Conservation (phyloP, 2,797 vertebrate genomes). For the Micromesistius poutassou region DNA sequence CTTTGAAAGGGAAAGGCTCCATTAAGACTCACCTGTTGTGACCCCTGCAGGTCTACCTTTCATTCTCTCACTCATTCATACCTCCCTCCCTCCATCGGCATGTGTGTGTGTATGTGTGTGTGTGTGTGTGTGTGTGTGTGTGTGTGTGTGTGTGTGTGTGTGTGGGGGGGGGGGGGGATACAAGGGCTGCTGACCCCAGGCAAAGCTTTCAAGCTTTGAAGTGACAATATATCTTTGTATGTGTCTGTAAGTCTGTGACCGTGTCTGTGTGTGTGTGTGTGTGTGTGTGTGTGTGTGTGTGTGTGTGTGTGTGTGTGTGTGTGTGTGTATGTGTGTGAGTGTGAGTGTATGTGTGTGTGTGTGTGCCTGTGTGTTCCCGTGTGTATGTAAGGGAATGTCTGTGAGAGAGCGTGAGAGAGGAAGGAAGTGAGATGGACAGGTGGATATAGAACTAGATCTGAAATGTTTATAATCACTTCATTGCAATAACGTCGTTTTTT, state of each 20-base stretch:
- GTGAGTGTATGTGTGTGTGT: constrained; percentile 7
- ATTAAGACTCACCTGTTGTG: constrained; percentile 72
- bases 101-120: neutral
- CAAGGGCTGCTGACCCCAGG: constrained; percentile 40
- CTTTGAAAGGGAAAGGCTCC: constrained; percentile 71
- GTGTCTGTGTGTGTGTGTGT: neutral
- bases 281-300: neutral
- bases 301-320: constrained; percentile 13
- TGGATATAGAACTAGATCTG: neutral
- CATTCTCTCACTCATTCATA: constrained; percentile 68
- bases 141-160: neutral
- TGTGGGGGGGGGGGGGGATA: constrained; percentile 22
- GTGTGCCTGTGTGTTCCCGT: constrained; percentile 4
- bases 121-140: too few relatives aligned
- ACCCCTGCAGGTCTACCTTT: constrained; percentile 67
- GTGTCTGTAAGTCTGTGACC: constrained; percentile 28
- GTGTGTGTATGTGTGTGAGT: constrained; percentile 11
- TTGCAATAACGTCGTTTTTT: neutral
- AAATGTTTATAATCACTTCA: neutral
- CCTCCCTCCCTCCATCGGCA: constrained; percentile 30
- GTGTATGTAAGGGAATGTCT: constrained; percentile 8
- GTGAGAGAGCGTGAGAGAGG: constrained; percentile 7
- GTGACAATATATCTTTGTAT: constrained; percentile 53
- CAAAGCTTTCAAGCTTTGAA: constrained; percentile 57
- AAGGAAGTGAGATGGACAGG: neutral